A percentile compares a stretch with the other conserved stretches of the same genome.
Conservation (phyloP, 2,113 vertebrate species). For the Alethe diademata region DNA sequence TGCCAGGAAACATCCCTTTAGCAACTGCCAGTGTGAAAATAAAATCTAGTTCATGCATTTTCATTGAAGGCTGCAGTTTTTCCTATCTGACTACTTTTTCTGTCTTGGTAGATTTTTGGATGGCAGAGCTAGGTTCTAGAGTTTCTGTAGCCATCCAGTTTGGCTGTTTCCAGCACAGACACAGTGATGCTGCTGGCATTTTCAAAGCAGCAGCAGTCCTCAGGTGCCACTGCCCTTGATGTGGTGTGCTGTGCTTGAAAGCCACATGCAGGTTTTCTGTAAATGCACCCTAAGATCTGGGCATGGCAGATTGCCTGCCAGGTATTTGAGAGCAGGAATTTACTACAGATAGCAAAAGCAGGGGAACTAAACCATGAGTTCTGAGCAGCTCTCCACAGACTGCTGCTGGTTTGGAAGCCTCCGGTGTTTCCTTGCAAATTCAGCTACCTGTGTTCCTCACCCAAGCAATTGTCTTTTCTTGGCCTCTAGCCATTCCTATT, state of each 20-base stretch:
- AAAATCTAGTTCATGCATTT: not conserved
- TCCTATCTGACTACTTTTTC: not conserved
- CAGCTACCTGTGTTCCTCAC: not conserved
- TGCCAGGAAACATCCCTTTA: not conserved
- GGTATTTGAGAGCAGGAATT: not conserved
- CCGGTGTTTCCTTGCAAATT: not conserved
- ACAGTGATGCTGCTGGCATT: not conserved
- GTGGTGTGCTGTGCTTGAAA: not conserved
- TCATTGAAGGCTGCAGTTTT: not conserved
- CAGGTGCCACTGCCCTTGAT: not conserved
- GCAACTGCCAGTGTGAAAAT: not conserved
- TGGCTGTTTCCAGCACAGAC: not conserved
- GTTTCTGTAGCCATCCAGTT: not conserved
- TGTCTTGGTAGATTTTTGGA: not conserved
- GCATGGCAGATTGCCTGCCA: not conserved
- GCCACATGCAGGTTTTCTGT: not conserved
- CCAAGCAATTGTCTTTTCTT: not conserved
- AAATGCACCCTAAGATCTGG: not conserved
- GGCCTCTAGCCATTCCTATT: not conserved
- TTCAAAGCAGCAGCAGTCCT: not conserved
- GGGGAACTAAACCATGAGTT: not conserved
- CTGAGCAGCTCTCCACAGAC: not conserved
- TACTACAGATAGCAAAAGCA: not conserved
- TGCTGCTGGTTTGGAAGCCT: not conserved
- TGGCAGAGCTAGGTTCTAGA: not conserved